These are phyloP conservation scores for Oceanites oceanicus DNA, from an alignment of 2,113 vertebrate genomes.

Conservation along the genomic window DNA sequence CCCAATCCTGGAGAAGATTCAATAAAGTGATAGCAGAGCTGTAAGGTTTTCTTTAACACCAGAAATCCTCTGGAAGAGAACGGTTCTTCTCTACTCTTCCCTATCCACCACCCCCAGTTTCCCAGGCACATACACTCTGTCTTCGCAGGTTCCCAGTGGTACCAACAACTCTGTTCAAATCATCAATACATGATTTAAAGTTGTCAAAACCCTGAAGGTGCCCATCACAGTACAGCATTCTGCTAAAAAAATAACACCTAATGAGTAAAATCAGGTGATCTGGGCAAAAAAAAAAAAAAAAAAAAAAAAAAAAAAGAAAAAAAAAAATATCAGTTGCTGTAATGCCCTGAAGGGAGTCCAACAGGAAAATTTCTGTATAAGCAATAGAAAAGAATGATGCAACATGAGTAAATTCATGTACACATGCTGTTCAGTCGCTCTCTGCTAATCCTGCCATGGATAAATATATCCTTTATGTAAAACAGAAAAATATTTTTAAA, in stretches of 20 bases:
- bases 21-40: background rate
- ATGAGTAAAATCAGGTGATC: background rate
- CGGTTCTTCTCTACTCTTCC: background rate
- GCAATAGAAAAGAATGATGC: background rate
- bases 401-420: background rate
- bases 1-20: background rate
- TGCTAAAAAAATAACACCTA: background rate
- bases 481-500: background rate
- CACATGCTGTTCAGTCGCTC: background rate
- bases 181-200: background rate
- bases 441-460: background rate
- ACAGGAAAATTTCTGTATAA: background rate
- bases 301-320: no score
- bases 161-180: background rate
- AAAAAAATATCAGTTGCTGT: background rate
- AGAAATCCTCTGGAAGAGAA: background rate
- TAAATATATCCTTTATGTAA: background rate
- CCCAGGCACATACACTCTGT: background rate
- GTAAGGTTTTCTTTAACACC: background rate
- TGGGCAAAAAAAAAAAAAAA: no score
- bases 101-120: background rate
- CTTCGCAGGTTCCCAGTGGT: background rate
- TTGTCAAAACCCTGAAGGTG: background rate
- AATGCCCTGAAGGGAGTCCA: background rate
- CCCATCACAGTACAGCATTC: background rate